These are phyloP conservation scores for Conistra vaccinii DNA, from an alignment of 2,888 invertebrate genomes.

Conservation along the genomic window DNA sequence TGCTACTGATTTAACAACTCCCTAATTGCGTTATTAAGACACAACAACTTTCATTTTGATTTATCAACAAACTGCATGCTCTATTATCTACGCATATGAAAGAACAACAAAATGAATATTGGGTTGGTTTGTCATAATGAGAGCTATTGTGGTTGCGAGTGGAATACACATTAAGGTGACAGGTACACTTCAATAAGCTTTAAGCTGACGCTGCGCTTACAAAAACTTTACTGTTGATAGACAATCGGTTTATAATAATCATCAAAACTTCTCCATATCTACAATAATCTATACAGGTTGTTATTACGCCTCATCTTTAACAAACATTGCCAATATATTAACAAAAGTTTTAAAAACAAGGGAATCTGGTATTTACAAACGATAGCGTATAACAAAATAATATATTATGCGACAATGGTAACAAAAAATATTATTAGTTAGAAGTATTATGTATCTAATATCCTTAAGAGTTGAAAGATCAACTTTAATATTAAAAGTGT, in stretches of 20 bases:
- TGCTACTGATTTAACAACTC: slow-evolving; percentile 12
- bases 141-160: background rate
- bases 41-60: slow-evolving; percentile 13
- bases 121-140: background rate
- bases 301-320: slow-evolving; percentile 2
- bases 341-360: background rate
- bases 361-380: slow-evolving; percentile 15
- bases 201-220: slow-evolving; percentile 8
- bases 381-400: slow-evolving; percentile 21
- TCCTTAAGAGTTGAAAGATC: background rate
- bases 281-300: slow-evolving; percentile 4
- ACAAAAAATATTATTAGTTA: slow-evolving; percentile 3
- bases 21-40: background rate
- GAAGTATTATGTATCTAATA: slow-evolving; percentile 4
- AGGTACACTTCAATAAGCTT: background rate
- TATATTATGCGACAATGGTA: slow-evolving; percentile 21
- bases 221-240: background rate
- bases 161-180: background rate
- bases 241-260: background rate
- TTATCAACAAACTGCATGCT: background rate
- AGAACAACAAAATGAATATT: background rate
- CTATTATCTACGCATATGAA: background rate
- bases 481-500: background rate
- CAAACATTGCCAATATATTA: slow-evolving; percentile 13
- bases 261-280: background rate